Conservation (phyloP, 1,140 invertebrate species). For the Pomacea maculata region DNA sequence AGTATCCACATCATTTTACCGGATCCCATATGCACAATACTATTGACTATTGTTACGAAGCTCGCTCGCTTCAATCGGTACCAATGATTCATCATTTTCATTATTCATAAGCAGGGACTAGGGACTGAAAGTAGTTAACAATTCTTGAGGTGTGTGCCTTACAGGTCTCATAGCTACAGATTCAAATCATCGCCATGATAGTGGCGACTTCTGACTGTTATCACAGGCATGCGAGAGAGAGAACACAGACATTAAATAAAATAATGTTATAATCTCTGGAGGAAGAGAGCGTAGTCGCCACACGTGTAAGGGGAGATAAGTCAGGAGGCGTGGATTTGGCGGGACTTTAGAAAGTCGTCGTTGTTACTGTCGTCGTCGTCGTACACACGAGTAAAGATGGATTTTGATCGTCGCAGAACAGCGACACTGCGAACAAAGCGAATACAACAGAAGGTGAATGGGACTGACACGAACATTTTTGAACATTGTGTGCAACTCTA, state of each 20-base stretch:
- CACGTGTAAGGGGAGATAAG: not conserved
- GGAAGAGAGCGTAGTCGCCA: not conserved
- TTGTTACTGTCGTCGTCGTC: no score
- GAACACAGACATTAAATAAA: no score
- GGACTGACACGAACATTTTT: not conserved
- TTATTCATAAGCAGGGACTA: not conserved
- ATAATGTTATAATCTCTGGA: no score
- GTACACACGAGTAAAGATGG: not conserved
- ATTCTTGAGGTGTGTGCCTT: no score
- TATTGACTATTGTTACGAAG: no score
- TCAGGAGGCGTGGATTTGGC: slow-evolving; percentile 2
- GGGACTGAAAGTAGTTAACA: not conserved
- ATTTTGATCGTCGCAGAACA: not conserved
- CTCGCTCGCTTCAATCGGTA: no score
- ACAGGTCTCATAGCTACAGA: not conserved
- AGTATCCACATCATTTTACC: no score
- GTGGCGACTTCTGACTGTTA: not conserved
- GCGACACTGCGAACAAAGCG: not conserved
- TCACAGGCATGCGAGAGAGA: not conserved
- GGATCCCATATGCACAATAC: no score
- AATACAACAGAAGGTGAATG: slow-evolving; percentile 4
- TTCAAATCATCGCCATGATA: not conserved
- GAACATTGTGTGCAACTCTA: slow-evolving; percentile 72
- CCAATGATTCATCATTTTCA: not conserved
- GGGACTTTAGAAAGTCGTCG: slow-evolving; percentile 5